These are phyloP conservation scores for Melipona quadrifasciata DNA, from an alignment of 1,140 invertebrate genomes.

Conservation along the genomic window DNA sequence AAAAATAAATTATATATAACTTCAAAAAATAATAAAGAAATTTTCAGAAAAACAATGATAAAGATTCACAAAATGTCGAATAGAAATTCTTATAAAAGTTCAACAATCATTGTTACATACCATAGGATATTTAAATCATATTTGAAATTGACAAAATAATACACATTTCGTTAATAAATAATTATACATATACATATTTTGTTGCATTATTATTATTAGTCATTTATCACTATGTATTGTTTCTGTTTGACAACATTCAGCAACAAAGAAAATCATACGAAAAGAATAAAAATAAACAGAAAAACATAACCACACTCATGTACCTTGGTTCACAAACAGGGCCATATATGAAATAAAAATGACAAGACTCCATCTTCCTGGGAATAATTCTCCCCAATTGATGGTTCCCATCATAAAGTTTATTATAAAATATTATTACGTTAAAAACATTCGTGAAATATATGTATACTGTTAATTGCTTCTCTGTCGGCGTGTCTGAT, in stretches of 20 bases:
- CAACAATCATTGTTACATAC: background rate
- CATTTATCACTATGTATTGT: background rate
- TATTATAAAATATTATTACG: conserved; percentile 9
- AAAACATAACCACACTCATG: conserved; percentile 47
- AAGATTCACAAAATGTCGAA: conserved; percentile 7
- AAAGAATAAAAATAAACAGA: background rate
- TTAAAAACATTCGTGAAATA: conserved; percentile 9
- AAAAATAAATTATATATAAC: background rate
- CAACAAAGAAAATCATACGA: background rate
- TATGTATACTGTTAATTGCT: background rate
- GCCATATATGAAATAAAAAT: conserved; percentile 92
- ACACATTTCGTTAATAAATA: background rate
- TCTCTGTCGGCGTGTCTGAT: background rate
- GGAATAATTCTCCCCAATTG: conserved; percentile 89
- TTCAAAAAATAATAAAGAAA: background rate
- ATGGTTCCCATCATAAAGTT: conserved; percentile 69
- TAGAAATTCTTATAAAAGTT: background rate
- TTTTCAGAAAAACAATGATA: background rate
- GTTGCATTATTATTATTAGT: background rate
- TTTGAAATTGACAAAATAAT: conserved; percentile 14
- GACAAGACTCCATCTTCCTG: conserved; percentile 88
- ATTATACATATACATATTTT: background rate
- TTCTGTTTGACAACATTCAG: background rate
- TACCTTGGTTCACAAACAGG: conserved; percentile 92
- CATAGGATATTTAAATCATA: background rate